A percentile compares a stretch with the other conserved stretches of the same genome.
Evolutionary conservation across 2,113 vertebrate genomes (phyloP).

Genomic region (Lanius ludovicianus): DNA sequence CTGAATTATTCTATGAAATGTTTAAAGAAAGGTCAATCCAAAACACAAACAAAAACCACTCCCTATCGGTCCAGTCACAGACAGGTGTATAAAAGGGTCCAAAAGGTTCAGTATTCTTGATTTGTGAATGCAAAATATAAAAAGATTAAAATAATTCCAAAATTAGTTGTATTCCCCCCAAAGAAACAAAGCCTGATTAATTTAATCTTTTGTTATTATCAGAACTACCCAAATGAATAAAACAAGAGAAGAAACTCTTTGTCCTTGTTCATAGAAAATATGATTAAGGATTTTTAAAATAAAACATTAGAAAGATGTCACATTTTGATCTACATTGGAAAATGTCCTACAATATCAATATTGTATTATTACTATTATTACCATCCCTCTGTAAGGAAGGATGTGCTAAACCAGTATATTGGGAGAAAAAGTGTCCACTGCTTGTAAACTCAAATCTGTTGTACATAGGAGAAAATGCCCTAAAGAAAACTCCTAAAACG

Average conservation of each 20-base stretch:
- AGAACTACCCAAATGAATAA: not conserved
- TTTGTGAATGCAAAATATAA: not conserved
- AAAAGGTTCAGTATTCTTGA: not conserved
- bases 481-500: conserved; percentile 21
- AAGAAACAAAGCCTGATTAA: not conserved
- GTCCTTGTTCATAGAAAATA: not conserved
- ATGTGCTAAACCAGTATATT: not conserved
- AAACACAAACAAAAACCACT: not conserved
- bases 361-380: too few species aligned
- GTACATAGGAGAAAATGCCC: conserved; percentile 10
- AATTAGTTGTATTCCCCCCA: not conserved
- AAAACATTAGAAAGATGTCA: not conserved
- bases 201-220: not conserved
- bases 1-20: not conserved
- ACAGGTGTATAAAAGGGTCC: not conserved
- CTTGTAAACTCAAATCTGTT: conserved; percentile 2
- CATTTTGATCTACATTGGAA: not conserved
- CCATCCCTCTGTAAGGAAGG: not conserved
- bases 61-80: not conserved
- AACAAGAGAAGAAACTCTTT: not conserved
- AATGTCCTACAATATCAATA: not conserved
- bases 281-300: not conserved
- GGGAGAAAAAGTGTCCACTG: not conserved
- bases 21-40: not conserved
- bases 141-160: not conserved